Evolutionary conservation across 1,140 invertebrate genomes (phyloP), one percentile per base, ranked within the genome.

Genomic region (Drosophila teissieri): DNA sequence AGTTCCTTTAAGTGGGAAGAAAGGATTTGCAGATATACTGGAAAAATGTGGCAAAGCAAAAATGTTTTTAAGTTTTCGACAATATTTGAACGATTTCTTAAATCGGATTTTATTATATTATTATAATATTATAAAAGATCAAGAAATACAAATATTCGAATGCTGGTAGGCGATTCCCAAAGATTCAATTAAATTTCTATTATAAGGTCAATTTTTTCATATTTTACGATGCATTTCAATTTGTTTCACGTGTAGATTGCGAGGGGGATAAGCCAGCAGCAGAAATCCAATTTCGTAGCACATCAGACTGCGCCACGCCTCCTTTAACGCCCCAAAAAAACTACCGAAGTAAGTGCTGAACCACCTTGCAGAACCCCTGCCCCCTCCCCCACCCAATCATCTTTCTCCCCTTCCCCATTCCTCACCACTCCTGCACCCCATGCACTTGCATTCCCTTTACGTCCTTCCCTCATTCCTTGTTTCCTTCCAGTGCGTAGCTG

Each of bases 221-320:
- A 37, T 37, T 36, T 37, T 14, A 11, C 4, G 12, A 37, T 36
- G 8, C 34, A 12, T 36, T 36, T 11, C 8, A 8, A 10, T 0
- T 42, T 65, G 27, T 19, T 44, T 8, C 10, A 11, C 36, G 34
- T 55, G 36, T 4, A 37, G 51, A 57, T 58, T 46, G 15, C 24
- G 17, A 42, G 36, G 8, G 34, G 48, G 60, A 61, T 53, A 57
- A 60, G 53, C 40, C 48, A 49, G 54, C 42, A 42, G 58, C 53
- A 69, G 65, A 88, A 89, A 89, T 80, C 83, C 86, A 91, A 91
- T 91, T 91, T 91, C 74, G 83, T 90, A 89, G 68, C 86, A 89
- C 90, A 91, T 91, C 78, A 90, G 85, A 77, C 63, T 70, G 52
- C 40, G 83, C 78, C 86, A 91, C 90, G 90, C 90, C 90, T 73